These are phyloP conservation scores for Pocillopora meandrina DNA, from an alignment of 92 coral and sea anemone species.

Conservation along the genomic window DNA sequence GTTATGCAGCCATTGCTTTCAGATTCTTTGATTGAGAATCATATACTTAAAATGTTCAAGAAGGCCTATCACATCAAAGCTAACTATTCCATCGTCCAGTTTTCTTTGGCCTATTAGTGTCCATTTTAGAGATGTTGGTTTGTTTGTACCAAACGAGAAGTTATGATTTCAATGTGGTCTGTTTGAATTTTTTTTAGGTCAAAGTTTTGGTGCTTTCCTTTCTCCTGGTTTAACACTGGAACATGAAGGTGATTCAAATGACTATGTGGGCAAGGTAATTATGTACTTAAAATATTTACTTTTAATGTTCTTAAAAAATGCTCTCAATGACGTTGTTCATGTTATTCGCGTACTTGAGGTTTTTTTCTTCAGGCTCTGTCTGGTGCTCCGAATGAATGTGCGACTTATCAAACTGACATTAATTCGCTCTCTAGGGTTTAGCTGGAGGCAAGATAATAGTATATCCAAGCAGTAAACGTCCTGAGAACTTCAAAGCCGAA, in stretches of 20 bases:
- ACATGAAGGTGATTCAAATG: conserved; percentile 95
- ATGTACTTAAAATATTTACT: neutral
- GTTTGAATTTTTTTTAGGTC: conserved; percentile 56
- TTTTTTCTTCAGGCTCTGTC: no score
- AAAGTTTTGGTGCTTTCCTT: conserved; percentile 96
- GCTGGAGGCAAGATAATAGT: conserved; percentile 88
- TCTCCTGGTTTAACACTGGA: conserved; percentile 92
- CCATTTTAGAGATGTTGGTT: no score
- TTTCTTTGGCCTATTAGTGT: no score
- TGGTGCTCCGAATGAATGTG: no score
- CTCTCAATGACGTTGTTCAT: neutral
- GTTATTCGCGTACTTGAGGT: no score
- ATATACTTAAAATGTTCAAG: no score
- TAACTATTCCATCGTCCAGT: no score
- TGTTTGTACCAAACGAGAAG: neutral
- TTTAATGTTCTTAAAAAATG: neutral
- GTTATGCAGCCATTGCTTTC: neutral
- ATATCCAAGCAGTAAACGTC: conserved; percentile 86
- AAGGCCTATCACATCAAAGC: no score
- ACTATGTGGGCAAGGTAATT: conserved; percentile 95
- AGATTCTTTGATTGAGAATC: no score
- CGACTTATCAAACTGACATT: neutral
- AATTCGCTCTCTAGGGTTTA: conserved; percentile 67
- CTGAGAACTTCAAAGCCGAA: conserved; percentile 80
- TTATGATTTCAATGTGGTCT: neutral